Evolutionary conservation across 2,797 vertebrate species (phyloP).

Genomic region (Dryobates pubescens): DNA sequence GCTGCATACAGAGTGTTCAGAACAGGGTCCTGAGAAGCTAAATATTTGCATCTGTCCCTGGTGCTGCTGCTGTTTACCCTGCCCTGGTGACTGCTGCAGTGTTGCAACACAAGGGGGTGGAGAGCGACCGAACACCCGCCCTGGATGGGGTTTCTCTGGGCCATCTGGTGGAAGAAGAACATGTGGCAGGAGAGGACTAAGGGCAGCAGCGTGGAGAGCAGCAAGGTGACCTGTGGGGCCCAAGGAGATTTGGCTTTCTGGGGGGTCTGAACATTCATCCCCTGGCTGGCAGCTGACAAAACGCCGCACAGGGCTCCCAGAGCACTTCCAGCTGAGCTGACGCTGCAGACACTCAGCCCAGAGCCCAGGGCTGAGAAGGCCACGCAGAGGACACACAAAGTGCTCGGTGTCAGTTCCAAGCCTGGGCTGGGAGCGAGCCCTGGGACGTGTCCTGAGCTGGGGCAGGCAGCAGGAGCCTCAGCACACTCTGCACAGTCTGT

Average conservation of each 20-base stretch:
- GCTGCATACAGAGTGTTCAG: slow-evolving; percentile 11
- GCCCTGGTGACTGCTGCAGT: slow-evolving; percentile 22
- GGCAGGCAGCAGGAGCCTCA: not conserved
- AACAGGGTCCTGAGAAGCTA: slow-evolving; percentile 52
- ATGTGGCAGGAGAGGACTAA: not conserved
- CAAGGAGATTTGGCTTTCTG: not conserved
- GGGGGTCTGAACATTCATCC: not conserved
- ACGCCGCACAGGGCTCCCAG: not conserved
- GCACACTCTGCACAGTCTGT: not conserved
- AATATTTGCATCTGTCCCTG: slow-evolving; percentile 68
- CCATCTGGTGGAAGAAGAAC: slow-evolving; percentile 26
- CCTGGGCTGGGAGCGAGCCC: not conserved
- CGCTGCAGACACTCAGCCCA: not conserved
- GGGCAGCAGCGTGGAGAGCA: not conserved
- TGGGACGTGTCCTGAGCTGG: not conserved
- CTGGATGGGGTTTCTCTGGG: not conserved
- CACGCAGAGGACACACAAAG: accelerated
- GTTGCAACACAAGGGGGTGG: slow-evolving; percentile 44
- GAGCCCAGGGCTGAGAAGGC: not conserved
- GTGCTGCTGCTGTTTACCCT: slow-evolving; percentile 49
- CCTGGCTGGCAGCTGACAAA: not conserved
- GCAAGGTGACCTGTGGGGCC: not conserved
- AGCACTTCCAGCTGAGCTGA: not conserved
- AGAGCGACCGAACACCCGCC: not conserved
- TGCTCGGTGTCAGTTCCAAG: not conserved